These are phyloP conservation scores for Prionace glauca DNA, from an alignment of 2,797 vertebrate genomes.

Conservation along the genomic window DNA sequence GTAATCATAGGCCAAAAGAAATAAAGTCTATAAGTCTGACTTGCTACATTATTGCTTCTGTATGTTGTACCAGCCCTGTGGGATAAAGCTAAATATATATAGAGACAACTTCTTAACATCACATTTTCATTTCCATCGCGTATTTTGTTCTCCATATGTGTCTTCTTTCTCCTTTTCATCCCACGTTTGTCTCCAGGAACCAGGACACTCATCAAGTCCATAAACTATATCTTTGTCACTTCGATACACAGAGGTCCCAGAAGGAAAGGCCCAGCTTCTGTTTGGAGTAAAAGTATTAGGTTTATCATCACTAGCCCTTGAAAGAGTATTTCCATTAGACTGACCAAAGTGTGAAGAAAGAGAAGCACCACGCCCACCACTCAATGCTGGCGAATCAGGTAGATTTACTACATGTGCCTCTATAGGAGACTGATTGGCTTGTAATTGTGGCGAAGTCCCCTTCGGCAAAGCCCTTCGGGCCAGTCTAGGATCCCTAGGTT, in stretches of 20 bases:
- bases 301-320: neutral
- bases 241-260: neutral
- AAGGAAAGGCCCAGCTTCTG: neutral
- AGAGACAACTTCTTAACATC: neutral
- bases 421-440: conserved; percentile 1
- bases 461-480: conserved; percentile 40
- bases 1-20: neutral
- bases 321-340: neutral
- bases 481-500: conserved; percentile 56
- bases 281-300: neutral
- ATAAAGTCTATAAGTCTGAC: neutral
- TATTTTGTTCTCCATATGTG: neutral
- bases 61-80: neutral
- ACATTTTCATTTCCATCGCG: neutral
- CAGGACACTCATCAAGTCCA: too few species aligned
- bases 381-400: neutral
- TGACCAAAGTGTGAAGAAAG: neutral
- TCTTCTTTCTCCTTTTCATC: neutral
- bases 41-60: neutral
- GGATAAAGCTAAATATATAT: neutral
- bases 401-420: neutral
- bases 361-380: neutral
- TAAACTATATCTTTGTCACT: neutral
- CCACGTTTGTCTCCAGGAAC: neutral
- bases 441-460: conserved; percentile 1